phyloP scores from a whole-genome alignment of 1,140 invertebrate genomes.

The Amphibalanus amphitrite region DNA sequence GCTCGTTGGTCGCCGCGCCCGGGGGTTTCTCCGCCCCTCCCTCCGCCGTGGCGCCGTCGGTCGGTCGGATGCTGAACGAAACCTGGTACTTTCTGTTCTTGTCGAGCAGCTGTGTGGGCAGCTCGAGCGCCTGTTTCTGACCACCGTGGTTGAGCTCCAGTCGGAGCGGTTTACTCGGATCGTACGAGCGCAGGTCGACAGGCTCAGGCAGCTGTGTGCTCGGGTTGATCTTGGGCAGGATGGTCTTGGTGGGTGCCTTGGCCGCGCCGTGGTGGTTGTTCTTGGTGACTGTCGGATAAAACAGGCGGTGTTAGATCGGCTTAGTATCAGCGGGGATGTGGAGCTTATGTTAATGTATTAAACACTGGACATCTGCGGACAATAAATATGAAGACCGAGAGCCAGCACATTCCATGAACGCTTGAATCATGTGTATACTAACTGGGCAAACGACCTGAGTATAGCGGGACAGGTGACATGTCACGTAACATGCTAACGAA shows the following conservation, averaged over 20 bases:
- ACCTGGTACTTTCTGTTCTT: constrained; percentile 72
- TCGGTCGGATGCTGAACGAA: no score
- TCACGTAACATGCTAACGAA: no score
- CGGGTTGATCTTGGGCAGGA: no score
- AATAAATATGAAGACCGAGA: background rate
- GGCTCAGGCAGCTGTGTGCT: constrained; percentile 5
- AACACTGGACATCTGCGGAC: background rate
- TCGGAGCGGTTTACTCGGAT: constrained; percentile 16
- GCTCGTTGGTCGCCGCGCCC: no score
- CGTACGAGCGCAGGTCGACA: constrained; percentile 15
- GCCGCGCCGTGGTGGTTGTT: no score
- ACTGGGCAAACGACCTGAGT: background rate
- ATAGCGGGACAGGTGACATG: no score
- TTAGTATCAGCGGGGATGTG: background rate
- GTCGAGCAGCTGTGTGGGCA: constrained; percentile 64
- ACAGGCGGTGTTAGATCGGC: background rate
- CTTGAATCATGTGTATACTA: no score
- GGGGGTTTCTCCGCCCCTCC: no score
- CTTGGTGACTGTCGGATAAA: no score
- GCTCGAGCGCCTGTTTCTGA: constrained; percentile 61
- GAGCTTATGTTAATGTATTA: background rate
- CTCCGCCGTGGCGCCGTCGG: no score
- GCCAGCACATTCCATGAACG: no score
- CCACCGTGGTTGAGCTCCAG: constrained; percentile 31
- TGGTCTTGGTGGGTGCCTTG: no score